Evolutionary conservation across 2,888 invertebrate genomes (phyloP).

Genomic region (Abrostola tripartita): DNA sequence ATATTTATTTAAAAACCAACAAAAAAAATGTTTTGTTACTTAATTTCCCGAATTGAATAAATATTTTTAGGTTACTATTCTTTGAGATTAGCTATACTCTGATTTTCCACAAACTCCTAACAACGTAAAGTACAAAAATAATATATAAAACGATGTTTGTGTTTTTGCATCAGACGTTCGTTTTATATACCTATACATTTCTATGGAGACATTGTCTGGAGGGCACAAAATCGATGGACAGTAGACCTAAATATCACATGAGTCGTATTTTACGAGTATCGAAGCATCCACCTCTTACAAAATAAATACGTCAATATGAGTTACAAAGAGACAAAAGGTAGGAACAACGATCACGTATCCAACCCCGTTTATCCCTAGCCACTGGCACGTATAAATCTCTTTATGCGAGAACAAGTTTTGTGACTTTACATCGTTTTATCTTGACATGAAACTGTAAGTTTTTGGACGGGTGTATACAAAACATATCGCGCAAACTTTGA

Average conservation of each 20-base stretch:
- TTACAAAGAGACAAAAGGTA: constrained; percentile 49
- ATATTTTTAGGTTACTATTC: too few relatives aligned
- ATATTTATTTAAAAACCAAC: too few relatives aligned
- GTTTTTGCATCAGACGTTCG: constrained; percentile 11
- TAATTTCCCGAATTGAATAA: too few relatives aligned
- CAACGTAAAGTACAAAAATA: too few relatives aligned
- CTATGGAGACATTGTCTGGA: constrained; percentile 43
- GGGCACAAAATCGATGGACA: constrained; percentile 49
- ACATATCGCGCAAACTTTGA: constrained; percentile 20
- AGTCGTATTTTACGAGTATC: constrained; percentile 50
- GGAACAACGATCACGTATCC: constrained; percentile 43
- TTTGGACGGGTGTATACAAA: constrained; percentile 29
- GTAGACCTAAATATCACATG: constrained; percentile 47
- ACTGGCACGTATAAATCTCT: constrained; percentile 52
- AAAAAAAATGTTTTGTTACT: too few relatives aligned
- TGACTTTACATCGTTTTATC: constrained; percentile 46
- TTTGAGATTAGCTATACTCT: too few relatives aligned
- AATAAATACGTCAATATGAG: constrained; percentile 48
- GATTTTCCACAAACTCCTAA: too few relatives aligned
- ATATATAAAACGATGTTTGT: not conserved
- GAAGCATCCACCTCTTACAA: constrained; percentile 39
- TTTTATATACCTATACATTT: constrained; percentile 23
- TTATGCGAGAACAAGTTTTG: constrained; percentile 47
- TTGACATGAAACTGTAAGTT: constrained; percentile 39
- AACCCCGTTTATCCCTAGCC: constrained; percentile 46